A percentile compares a stretch with the other conserved stretches of the same genome.
These are phyloP conservation scores for Drosophila rellima DNA, from an alignment of 2,888 invertebrate species.

Conservation along the genomic window DNA sequence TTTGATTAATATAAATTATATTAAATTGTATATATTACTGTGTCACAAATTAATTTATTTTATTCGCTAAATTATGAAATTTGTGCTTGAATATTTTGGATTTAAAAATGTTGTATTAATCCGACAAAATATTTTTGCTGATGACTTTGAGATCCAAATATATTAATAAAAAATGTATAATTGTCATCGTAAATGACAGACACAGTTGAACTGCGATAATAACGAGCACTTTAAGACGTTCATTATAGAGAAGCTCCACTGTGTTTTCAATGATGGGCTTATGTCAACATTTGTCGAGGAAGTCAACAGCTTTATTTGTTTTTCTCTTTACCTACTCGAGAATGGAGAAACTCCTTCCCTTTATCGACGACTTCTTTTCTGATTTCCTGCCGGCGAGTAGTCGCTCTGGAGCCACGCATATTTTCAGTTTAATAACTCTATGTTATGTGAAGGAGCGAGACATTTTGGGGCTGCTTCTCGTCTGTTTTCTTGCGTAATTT, in stretches of 20 bases:
- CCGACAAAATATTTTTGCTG: constrained; percentile 23
- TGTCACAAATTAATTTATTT: neutral
- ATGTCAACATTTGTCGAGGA: constrained; percentile 9
- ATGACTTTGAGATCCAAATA: constrained; percentile 5
- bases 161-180: neutral
- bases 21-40: neutral
- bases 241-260: constrained; percentile 11
- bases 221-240: too few species aligned
- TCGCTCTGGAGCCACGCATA: constrained; percentile 57
- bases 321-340: constrained; percentile 17
- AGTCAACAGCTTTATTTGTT: constrained; percentile 34
- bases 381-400: constrained; percentile 26
- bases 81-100: neutral
- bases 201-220: too few species aligned
- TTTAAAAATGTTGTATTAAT: constrained; percentile 23
- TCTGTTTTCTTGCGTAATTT: constrained; percentile 67
- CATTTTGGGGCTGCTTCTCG: constrained; percentile 4
- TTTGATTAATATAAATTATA: neutral
- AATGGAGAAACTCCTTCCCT: neutral
- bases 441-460: constrained; percentile 21
- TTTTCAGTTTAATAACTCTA: constrained; percentile 66
- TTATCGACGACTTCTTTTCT: neutral
- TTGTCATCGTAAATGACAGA: too few species aligned
- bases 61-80: constrained; percentile 3
- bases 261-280: constrained; percentile 3